phyloP scores from a whole-genome alignment of 2,797 vertebrate species.

The Ptychadena robeensis region DNA sequence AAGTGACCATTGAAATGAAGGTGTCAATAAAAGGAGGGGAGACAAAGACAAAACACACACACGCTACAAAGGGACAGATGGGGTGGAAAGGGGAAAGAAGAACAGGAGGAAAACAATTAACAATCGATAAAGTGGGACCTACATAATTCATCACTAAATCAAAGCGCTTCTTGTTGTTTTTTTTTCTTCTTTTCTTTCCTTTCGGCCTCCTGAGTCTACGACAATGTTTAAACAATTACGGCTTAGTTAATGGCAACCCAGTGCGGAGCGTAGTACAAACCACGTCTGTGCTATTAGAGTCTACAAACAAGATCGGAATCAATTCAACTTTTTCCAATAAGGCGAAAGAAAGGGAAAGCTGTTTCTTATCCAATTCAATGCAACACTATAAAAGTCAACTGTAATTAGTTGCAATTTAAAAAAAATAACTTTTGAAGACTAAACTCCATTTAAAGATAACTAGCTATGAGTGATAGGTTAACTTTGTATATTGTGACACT shows the following conservation, averaged over 20 bases:
- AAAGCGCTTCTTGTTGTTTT: slow-evolving; percentile 19
- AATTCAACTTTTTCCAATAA: not conserved
- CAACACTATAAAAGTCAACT: not conserved
- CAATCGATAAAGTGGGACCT: slow-evolving; percentile 62
- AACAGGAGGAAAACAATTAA: slow-evolving; percentile 74
- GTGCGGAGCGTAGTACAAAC: not conserved
- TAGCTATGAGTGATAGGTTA: not conserved
- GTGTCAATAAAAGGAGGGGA: slow-evolving; percentile 79
- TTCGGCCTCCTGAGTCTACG: not conserved
- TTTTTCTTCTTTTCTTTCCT: not conserved
- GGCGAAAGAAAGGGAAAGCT: too few species aligned
- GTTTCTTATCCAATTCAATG: not conserved
- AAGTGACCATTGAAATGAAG: slow-evolving; percentile 76
- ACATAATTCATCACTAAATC: slow-evolving; percentile 63
- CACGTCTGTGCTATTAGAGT: not conserved
- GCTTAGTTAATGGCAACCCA: not conserved
- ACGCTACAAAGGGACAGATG: slow-evolving; percentile 86
- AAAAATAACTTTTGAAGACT: too few species aligned
- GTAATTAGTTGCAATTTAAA: not conserved
- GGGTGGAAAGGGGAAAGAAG: slow-evolving; percentile 71
- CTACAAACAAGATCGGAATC: slow-evolving; percentile 8
- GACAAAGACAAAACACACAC: slow-evolving; percentile 85
- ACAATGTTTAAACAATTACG: slow-evolving; percentile 51
- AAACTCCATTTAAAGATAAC: not conserved
- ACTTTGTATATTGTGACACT: not conserved